Base-by-base conservation (phyloP, 2,888 invertebrate genomes). In the Macropis europaea region DNA sequence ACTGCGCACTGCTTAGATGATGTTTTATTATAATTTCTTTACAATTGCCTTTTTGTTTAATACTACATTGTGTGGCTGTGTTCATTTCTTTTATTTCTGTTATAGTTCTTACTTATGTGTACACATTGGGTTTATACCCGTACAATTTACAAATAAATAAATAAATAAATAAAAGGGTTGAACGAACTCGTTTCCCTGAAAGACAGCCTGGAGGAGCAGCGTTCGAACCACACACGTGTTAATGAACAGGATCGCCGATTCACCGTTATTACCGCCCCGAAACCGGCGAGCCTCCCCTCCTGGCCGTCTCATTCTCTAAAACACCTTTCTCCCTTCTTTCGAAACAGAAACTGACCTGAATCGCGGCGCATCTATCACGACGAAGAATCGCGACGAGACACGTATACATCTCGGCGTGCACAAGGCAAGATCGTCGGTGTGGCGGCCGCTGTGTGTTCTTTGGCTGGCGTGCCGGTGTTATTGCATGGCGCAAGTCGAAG, bases 401-500 rank as follows among this genome's bases (percentile, higher is more conserved):
- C 62, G 70, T 64, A 62, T 48, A 66, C 64, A 64, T 67, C 32
- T 73, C 47, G 47, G 42, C 34, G 47, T 48, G 61, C 64, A 47
- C 42, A 19, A 32, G 42, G 45, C 61, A 66, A 64, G 67, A 60
- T 67, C 67, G 62, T 57, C 45, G 42, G 64, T 48, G 56, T 45
- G 61, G 45, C 57, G 64, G 77, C 53, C 45, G 61, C 74, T 63
- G 52, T 57, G 53, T 54, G 64, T 28, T 7, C 15, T 61, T 34
- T 40, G 9, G 22, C 9, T 57, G 36, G 54, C 52, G 62, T 57
- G 38, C 42, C 62, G 43, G 54, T 53, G 70, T 76, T 80, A 78
- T 81, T 81, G 77, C 75, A 73, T 73, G 77, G 59, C 67, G 75
- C 54, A 76, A 82, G 79, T 77, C 83, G 82, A 78, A 76, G 76